These are phyloP conservation scores for Microtus ochrogaster DNA, from an alignment of 2,113 vertebrate species.

Conservation along the genomic window DNA sequence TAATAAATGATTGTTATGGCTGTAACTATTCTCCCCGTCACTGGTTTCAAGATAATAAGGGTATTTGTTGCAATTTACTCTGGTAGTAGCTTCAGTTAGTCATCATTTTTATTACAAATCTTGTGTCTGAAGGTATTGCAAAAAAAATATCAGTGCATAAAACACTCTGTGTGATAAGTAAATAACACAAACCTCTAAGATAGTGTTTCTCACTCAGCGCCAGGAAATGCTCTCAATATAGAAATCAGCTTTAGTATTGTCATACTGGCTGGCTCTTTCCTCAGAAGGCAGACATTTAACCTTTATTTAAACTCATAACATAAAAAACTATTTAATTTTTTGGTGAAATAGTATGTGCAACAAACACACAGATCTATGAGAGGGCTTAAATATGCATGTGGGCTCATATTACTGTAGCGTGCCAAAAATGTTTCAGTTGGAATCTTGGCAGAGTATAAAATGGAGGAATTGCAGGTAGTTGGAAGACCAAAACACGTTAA, in stretches of 20 bases:
- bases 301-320: background rate
- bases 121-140: background rate
- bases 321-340: background rate
- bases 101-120: background rate
- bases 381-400: background rate
- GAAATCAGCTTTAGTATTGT: background rate
- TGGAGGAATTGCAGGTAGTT: background rate
- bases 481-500: background rate
- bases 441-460: background rate
- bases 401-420: background rate
- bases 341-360: background rate
- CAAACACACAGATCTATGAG: background rate
- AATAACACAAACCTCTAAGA: background rate
- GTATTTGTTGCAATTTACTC: background rate
- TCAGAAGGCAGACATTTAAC: background rate
- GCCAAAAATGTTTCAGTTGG: background rate
- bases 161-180: background rate
- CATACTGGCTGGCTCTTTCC: background rate
- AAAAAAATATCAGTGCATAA: background rate
- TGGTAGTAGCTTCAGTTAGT: background rate
- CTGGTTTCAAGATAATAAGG: background rate
- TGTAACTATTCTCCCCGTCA: background rate
- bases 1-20: background rate
- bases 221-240: background rate
- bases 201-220: background rate